Base-by-base conservation (phyloP, 2,113 vertebrate genomes). In the Meleagris gallopavo region DNA sequence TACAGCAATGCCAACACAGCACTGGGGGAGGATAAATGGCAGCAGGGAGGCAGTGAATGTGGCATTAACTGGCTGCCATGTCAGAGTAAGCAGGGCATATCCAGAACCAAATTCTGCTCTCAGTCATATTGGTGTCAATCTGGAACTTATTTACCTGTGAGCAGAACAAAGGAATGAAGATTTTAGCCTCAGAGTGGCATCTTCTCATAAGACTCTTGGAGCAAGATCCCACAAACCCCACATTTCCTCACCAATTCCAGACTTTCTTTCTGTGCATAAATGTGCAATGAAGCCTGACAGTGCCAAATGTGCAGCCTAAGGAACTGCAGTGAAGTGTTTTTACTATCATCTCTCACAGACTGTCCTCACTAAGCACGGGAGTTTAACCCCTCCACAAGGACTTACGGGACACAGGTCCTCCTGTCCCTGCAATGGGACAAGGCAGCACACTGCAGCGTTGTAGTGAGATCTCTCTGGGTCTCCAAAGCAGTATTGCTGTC, bases 391-490 rank as follows among this genome's bases (percentile, higher is more conserved):
- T 54, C 32, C 54, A 5, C 36, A 6, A 18, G 13, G 22, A 36
- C 41, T 4, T 4, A 22, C 0, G 34, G 46, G 41, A 75, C 41
- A 27, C 32, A 1, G 10, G 2, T 50, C 21, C 67, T 83, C 12
- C 36, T 17, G 72, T 9, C 66, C 32, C 79, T 8, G 0, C 45
- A 19, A 13, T 0, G 8, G 66, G 34, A 19, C 24, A 3, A 30
- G 71, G 4, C 6, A 19, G 41, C 61, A 21, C 58, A 8, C 13
- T 1, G 41, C 17, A 45, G 64, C 40, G 20, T 8, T 8, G 57
- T 38, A 29, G 57, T 27, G 52, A n/a, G 2, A n/a, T 2, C 55
- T 2, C 0, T 6, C 17, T 13, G 16, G 16, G 13, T 36, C 17
- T 61, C 72, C 72, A 9, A 0, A 43, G 57, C 62, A 16, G 61